Evolutionary conservation across 2,888 invertebrate genomes (phyloP).

Genomic region (Crematogaster levior): DNA sequence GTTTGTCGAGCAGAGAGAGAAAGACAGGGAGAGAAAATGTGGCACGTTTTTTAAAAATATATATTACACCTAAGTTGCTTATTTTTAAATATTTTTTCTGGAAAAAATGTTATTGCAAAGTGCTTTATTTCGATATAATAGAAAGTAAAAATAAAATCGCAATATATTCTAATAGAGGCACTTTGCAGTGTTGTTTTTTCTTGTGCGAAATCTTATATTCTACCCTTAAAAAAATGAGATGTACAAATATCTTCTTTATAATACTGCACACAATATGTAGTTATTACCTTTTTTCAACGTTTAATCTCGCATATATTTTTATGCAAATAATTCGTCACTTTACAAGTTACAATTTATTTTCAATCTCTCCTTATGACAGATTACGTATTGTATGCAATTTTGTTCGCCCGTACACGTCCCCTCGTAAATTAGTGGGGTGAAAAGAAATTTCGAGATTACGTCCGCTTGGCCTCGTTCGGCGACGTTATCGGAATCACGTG

Average conservation of each 20-base stretch:
- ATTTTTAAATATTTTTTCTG: background rate
- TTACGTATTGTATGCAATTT: constrained; percentile 4
- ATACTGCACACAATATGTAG: background rate
- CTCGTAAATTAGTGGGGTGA: constrained; percentile 6
- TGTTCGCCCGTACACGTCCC: background rate
- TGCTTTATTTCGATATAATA: background rate
- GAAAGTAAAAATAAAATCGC: background rate
- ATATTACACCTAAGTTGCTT: background rate
- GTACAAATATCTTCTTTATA: background rate
- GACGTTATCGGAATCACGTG: constrained; percentile 71
- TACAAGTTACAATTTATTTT: background rate
- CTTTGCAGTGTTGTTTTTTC: background rate
- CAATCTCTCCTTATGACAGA: background rate
- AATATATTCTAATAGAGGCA: constrained; percentile 4
- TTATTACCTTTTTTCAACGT: background rate
- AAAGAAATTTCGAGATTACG: constrained; percentile 42
- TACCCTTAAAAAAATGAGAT: background rate
- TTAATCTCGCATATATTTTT: background rate
- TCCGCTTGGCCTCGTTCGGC: constrained; percentile 44
- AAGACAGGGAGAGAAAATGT: background rate
- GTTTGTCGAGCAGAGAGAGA: background rate
- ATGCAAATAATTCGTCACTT: background rate
- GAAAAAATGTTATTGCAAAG: background rate
- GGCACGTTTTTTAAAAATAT: background rate
- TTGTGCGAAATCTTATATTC: background rate